Percentiles rank a stretch among this genome's conserved stretches.
These are phyloP conservation scores for Strongylocentrotus purpuratus DNA, from an alignment of 35 echinoderm and acorn worm species.

Conservation along the genomic window DNA sequence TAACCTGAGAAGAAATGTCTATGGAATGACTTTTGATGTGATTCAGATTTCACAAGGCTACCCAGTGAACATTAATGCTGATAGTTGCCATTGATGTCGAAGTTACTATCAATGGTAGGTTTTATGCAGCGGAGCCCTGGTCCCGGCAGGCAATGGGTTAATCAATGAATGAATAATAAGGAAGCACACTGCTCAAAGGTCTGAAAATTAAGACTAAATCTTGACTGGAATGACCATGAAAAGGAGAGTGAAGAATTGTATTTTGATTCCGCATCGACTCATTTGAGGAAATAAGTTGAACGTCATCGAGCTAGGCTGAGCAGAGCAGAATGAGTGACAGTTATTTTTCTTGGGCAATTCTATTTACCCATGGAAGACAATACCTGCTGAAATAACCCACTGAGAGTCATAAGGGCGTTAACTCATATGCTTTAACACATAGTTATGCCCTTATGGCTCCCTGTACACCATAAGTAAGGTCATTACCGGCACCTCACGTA, in stretches of 20 bases:
- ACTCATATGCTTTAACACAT: neutral
- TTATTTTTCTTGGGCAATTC: neutral
- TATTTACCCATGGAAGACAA: neutral
- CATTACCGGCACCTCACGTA: neutral
- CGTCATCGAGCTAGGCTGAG: neutral
- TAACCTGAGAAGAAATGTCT: neutral
- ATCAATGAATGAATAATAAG: neutral
- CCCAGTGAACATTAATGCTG: too few species aligned
- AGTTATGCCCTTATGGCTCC: neutral
- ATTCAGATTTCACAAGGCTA: too few species aligned
- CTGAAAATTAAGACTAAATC: too few species aligned
- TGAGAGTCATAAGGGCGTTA: neutral
- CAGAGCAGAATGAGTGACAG: neutral
- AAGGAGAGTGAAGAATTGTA: neutral
- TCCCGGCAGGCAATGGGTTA: too few species aligned
- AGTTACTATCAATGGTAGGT: too few species aligned
- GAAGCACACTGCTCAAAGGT: neutral
- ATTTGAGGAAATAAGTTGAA: neutral
- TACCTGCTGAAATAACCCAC: neutral
- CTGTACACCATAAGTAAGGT: neutral
- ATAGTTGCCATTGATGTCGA: too few species aligned
- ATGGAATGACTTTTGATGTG: neutral
- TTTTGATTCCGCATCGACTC: neutral
- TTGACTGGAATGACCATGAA: neutral
- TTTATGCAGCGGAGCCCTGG: too few species aligned